Base-by-base conservation (phyloP, 1,140 invertebrate species). In the Diorhabda elongata region DNA sequence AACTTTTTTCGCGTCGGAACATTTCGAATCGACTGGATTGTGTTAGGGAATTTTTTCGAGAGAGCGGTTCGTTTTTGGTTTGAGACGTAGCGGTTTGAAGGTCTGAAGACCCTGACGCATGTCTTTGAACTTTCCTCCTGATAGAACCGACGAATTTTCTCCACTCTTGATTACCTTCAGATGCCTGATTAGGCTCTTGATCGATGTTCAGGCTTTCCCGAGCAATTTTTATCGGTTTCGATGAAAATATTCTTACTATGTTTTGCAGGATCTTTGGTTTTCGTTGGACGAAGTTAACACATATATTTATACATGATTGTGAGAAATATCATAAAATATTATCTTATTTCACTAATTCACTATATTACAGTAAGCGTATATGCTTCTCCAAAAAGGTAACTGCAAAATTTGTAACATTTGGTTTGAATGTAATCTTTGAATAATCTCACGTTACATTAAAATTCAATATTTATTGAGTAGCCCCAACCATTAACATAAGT, bases 41-140 rank as follows among this genome's bases (percentile, higher is more conserved):
- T 61, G 79, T 80, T 76, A 80, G 69, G 77, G 79, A 80, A 78
- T 78, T 79, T 67, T 80, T 80, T 61, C 79, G 63, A 73, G 74
- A 70, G 64, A 76, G 71, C 65, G 71, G 44, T 68, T 76, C 73
- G 66, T 66, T 68, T 66, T 75, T 70, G 69, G 69, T 8, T 72
- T 74, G 68, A 43, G 64, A 66, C 62, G 69, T n/a, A 7, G 74
- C 44, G 26, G 70, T 47, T 56, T 70, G 62, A 63, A 57, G 63
- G 58, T 56, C 52, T 64, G 71, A 68, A 56, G 75, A 73, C 8
- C 72, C 75, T 58, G 76, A 71, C 44, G 72, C 77, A 79, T 80
- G 76, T 47, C 78, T 74, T 70, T 80, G 79, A 3, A 80, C 79
- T 63, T 77, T 76, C 11, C 77, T 71, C 9, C 78, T 74, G 56